phyloP scores from a whole-genome alignment of 2,888 invertebrate species.

The Amiota minor region DNA sequence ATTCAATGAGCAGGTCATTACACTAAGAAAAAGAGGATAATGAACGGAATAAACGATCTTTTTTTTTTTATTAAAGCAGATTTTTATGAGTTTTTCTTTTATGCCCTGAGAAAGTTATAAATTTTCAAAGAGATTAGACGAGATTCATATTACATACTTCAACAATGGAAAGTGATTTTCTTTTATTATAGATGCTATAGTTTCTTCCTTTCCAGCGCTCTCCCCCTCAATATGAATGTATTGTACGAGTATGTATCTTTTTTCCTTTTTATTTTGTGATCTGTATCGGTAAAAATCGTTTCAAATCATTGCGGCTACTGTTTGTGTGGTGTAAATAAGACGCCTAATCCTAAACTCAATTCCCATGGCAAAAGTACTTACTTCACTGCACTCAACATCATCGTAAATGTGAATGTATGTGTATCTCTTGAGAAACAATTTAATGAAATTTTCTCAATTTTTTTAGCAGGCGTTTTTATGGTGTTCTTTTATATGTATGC shows the following conservation, averaged over 20 bases:
- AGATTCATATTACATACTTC: not conserved
- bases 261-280: no score
- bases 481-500: no score
- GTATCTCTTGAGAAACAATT: not conserved
- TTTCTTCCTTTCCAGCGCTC: no score
- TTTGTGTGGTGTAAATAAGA: conserved; percentile 19
- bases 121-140: conserved; percentile 55
- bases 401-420: no score
- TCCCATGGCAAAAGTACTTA: not conserved
- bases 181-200: no score
- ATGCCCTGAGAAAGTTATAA: conserved; percentile 53
- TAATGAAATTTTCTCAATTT: not conserved
- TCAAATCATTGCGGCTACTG: not conserved
- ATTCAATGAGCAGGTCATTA: not conserved
- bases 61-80: conserved; percentile 34
- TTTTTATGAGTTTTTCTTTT: conserved; percentile 28
- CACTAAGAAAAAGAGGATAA: not conserved
- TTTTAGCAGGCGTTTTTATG: conserved; percentile 11
- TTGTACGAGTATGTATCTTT: no score
- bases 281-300: not conserved
- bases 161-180: conserved; percentile 4
- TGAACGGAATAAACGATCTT: no score
- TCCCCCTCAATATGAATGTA: no score
- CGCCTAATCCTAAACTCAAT: conserved; percentile 2
- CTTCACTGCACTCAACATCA: not conserved